Evolutionary conservation across 2,113 vertebrate species (phyloP), one percentile per base, ranked within the genome.

Genomic region (Thymallus thymallus): DNA sequence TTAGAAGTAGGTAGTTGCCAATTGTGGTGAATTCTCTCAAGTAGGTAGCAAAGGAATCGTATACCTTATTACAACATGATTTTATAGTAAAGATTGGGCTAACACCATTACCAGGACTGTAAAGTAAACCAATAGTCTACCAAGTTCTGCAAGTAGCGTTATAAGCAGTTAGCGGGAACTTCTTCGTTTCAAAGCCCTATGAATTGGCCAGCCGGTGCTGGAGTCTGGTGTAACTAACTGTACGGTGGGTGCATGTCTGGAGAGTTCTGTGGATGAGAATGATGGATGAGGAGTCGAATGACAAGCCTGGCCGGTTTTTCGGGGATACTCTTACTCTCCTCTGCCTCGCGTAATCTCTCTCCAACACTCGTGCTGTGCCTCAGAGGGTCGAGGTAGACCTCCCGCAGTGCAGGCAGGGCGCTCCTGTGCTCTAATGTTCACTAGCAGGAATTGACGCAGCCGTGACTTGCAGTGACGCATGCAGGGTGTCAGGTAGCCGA

Each of bases 381-480:
- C 73, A 61, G 58, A 26, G 23, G 18, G 73, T 30, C 58, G 23
- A 6, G 12, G 32, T 69, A 26, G 73, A 51, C 61, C 64, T n/a
- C 1, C 23, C 45, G 24, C 13, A 0, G 3, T 72, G 26, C 24
- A 29, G 61, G 46, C 56, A 16, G 46, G 16, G 65, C 69, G 80
- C 81, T 78, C 79, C 80, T 77, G 80, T 87, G 74, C 79, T 85
- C 85, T 88, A 85, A 87, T 85, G 86, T 79, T 84, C 73, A 83
- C 75, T 81, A 86, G 85, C 86, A 88, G 86, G 88, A 77, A 85
- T 79, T 88, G 89, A 90, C 79, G 78, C 89, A 77, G 77, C 79
- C 12, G 62, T 79, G 85, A 84, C 76, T 83, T 73, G 81, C 69
- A 2, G 73, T 92, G 91, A 92, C 88, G 88, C 90, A 91, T 83